Base-by-base conservation (phyloP, 2,888 invertebrate genomes). In the Lysandra coridon region DNA sequence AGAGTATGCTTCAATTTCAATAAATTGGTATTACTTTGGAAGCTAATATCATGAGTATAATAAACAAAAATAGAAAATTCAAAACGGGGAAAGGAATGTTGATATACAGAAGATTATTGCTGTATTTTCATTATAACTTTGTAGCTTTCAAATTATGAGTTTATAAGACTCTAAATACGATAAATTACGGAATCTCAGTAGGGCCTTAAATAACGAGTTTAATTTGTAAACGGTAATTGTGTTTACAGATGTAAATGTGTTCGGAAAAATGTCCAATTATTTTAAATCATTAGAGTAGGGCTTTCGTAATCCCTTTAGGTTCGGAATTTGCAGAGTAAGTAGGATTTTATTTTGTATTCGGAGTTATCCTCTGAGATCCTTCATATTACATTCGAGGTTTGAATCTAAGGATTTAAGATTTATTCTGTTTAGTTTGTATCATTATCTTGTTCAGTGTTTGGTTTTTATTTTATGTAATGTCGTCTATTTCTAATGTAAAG, bases 141-240 rank as follows among this genome's bases (percentile, higher is more conserved):
- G 23, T 23, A 23, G 23, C 23, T 23, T 23, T 23, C 23, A 23
- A 23, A 23, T 23, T 23, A 23, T 23, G 23, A 23, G 23, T 23
- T 23, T 23, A 23, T 23, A 23, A 23, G 23, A 23, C 23, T 23
- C 23, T 23, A 23, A 23, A 23, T 23, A 23, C 23, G 23, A 23
- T 23, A 23, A 23, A 23, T 23, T 23, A 23, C 23, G 23, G 23
- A 23, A 23, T 0, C 23, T 23, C 23, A 23, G 23, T 23, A 23
- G 23, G 23, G 23, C 23, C 23, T 23, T 23, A 10, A 44, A 37
- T 12, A n/a, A n/a, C 23, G 74, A 74, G 74, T 44, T 74, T 44
- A n/a, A 74, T 44, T 74, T 74, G 40, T 74, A n/a, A 44, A 69
- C 37, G 4, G 33, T 69, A 33, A 69, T 69, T 69, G 69, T 69